These are phyloP conservation scores for Alauda arvensis DNA, from an alignment of 2,797 vertebrate species.

Conservation along the genomic window DNA sequence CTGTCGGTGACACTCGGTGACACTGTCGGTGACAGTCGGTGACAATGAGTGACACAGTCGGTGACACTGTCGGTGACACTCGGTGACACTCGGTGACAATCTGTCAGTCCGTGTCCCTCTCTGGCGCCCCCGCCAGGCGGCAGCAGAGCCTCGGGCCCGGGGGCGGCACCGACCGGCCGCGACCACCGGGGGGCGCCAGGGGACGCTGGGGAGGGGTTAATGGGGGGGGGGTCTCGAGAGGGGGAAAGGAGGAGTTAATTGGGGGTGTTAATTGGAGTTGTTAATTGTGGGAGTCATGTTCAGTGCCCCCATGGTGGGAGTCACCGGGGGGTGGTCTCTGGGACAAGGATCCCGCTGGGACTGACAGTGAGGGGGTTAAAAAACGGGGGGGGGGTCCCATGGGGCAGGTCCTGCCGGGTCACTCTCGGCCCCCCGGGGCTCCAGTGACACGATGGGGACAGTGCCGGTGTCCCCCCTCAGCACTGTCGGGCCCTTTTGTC, in stretches of 20 bases:
- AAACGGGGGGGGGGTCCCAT: too few relatives aligned
- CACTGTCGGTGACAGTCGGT: too few relatives aligned
- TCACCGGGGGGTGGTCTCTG: too few relatives aligned
- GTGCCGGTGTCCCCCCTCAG: background rate
- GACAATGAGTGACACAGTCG: too few relatives aligned
- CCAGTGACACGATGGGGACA: background rate
- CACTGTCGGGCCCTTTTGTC: background rate
- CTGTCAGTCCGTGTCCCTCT: background rate
- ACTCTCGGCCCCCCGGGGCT: background rate
- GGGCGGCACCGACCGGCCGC: background rate
- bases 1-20: background rate
- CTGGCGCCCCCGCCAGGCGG: background rate
- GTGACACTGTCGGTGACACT: background rate
- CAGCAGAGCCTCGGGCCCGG: background rate
- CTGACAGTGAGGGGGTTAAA: too few relatives aligned
- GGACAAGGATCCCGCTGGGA: background rate
- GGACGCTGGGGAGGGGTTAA: background rate
- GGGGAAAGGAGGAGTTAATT: background rate
- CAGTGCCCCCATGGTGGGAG: too few relatives aligned
- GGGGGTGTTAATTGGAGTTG: background rate
- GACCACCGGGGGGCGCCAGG: background rate
- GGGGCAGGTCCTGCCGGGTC: background rate
- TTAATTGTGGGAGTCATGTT: background rate
- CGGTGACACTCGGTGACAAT: background rate
- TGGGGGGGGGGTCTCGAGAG: background rate